Percentiles rank a stretch among this genome's conserved stretches.
These are phyloP conservation scores for Bombus vancouverensis DNA, from an alignment of 1,140 invertebrate genomes.

Conservation along the genomic window DNA sequence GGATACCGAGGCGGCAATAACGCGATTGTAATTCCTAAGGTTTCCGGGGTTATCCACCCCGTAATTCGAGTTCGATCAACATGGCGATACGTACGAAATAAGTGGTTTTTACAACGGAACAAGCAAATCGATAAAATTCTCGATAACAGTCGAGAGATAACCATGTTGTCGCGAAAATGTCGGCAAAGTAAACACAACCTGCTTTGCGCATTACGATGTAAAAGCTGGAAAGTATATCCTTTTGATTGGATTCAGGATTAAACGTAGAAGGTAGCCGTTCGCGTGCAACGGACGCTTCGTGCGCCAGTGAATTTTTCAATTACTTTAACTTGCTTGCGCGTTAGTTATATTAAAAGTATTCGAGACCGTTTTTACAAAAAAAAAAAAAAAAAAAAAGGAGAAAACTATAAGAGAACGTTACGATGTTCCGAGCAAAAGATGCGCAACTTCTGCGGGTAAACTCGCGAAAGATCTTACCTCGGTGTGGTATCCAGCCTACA, in stretches of 20 bases:
- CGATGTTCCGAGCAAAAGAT: background rate
- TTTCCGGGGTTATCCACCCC: background rate
- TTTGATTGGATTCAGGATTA: too few species aligned
- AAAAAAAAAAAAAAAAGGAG: background rate
- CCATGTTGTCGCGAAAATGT: background rate
- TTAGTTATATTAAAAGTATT: too few species aligned
- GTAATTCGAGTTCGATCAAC: background rate
- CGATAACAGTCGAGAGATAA: background rate
- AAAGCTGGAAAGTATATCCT: too few species aligned
- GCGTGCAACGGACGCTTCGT: too few species aligned
- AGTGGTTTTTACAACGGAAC: background rate
- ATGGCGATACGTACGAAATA: fast-evolving
- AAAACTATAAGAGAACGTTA: background rate
- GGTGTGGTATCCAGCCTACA: constrained; percentile 65
- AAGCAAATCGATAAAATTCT: background rate
- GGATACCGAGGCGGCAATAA: background rate
- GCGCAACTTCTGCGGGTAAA: background rate
- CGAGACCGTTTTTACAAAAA: too few species aligned
- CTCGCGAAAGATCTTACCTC: constrained; percentile 52
- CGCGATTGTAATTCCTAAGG: background rate
- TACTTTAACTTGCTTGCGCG: too few species aligned
- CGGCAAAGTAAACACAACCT: background rate
- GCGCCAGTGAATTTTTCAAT: too few species aligned
- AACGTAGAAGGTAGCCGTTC: too few species aligned
- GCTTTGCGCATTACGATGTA: too few species aligned